Evolutionary conservation across 2,888 invertebrate genomes (phyloP).

Genomic region (Nipponacmea schrenckii): DNA sequence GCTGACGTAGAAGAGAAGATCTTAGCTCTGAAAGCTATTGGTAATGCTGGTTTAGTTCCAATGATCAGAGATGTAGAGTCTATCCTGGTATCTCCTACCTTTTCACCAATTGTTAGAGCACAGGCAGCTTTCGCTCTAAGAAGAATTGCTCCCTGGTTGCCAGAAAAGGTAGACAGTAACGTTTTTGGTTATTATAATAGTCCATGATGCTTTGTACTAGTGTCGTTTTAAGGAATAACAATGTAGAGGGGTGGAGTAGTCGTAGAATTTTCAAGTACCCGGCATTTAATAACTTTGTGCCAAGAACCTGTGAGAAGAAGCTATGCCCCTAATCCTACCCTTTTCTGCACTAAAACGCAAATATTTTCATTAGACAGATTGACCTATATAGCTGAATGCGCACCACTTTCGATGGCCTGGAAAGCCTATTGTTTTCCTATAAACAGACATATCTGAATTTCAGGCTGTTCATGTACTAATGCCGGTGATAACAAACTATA

Average conservation of each 20-base stretch:
- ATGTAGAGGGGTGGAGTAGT: too few species aligned
- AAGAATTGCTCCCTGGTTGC: conserved; percentile 36
- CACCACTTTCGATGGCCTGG: too few species aligned
- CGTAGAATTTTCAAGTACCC: too few species aligned
- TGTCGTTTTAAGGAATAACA: too few species aligned
- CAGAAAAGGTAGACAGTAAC: conserved; percentile 13
- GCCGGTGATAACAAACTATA: conserved; percentile 59
- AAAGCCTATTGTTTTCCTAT: too few species aligned
- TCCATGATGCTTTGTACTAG: background rate
- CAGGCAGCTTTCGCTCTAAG: conserved; percentile 62
- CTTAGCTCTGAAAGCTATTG: conserved; percentile 57
- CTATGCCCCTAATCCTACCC: too few species aligned
- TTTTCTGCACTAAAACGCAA: too few species aligned
- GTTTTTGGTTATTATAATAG: background rate
- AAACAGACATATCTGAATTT: too few species aligned
- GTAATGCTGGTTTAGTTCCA: conserved; percentile 63
- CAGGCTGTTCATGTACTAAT: conserved; percentile 28
- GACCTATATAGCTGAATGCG: too few species aligned
- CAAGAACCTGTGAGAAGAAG: too few species aligned
- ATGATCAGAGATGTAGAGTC: conserved; percentile 35
- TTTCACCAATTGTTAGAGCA: conserved; percentile 44
- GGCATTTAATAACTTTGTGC: too few species aligned
- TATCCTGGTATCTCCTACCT: conserved; percentile 41
- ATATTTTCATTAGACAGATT: too few species aligned
- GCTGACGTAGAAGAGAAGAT: conserved; percentile 39